Evolutionary conservation across 2,888 invertebrate species (phyloP), one percentile per base, ranked within the genome.

Genomic region (Lasioglossum morio): DNA sequence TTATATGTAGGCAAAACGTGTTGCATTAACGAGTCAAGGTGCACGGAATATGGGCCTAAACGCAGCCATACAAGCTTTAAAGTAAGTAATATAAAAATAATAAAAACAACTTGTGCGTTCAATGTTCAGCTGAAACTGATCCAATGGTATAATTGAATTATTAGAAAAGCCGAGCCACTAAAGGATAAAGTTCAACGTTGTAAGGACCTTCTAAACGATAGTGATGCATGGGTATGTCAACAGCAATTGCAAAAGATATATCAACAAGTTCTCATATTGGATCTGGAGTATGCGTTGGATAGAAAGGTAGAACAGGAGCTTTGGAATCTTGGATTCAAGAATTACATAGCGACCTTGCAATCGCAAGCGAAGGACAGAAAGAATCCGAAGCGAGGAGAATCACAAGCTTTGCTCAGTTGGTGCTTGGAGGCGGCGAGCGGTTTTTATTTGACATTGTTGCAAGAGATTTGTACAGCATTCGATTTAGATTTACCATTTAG

Each of bases 221-320:
- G 95, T 94, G 94, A 96, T 95, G 95, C 96, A 53, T 96, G 96
- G 96, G 95, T 96, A 81, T 95, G 95, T 76, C 95, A 95, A 85
- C 95, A 95, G 66, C 95, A 95, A 82, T 89, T 95, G 77, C 95
- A 95, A 90, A 95, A 95, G 84, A 95, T 95, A 85, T 94, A 94
- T 84, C 94, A 95, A 75, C 94, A 94, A 90, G 97, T 98, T 77
- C 96, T 98, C 84, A 96, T 98, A 78, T 95, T 97, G 81, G 98
- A 98, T 95, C 95, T 98, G 91, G 98, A 98, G 94, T 98, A 98
- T 96, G 98, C 98, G 27, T 95, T 98, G 92, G 98, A 98, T 94
- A 97, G 97, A 95, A 98, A 98, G 95, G 98, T 98, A 48, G 98
- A 98, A 94, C 98, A 98, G 94, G 98, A 98, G 93, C 96, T 98